These are phyloP conservation scores for Cossypha niveicapilla DNA, from an alignment of 2,797 vertebrate species.

Conservation along the genomic window DNA sequence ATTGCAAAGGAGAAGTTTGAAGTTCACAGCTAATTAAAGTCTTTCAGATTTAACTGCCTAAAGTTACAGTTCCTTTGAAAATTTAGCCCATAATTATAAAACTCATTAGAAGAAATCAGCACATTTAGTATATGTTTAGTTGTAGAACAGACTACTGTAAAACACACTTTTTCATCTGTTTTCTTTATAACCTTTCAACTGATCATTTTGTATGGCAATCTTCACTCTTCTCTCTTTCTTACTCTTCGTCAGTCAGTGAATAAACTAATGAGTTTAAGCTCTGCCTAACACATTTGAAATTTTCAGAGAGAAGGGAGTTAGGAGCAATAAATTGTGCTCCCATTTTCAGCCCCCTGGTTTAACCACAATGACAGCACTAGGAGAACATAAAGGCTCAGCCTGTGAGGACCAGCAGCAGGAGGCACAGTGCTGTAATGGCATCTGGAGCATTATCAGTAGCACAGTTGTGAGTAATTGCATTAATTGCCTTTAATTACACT, in stretches of 20 bases:
- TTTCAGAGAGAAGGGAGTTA: neutral
- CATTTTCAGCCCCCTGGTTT: neutral
- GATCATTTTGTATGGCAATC: neutral
- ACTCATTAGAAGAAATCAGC: neutral
- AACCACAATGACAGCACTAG: neutral
- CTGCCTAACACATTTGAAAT: neutral
- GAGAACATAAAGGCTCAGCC: neutral
- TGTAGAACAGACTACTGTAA: neutral
- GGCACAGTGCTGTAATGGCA: neutral
- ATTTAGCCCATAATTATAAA: constrained; percentile 18
- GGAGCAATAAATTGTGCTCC: neutral
- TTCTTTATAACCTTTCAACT: neutral
- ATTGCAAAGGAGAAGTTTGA: constrained; percentile 14
- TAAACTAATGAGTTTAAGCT: neutral
- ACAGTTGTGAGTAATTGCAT: constrained; percentile 53
- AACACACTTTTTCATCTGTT: neutral
- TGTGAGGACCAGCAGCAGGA: neutral
- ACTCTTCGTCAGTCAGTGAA: neutral
- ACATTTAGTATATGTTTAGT: neutral
- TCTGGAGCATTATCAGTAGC: constrained; percentile 32
- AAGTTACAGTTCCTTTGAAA: constrained; percentile 11
- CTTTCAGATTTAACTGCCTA: constrained; percentile 26
- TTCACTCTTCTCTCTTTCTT: neutral
- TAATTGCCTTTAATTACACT: constrained; percentile 65
- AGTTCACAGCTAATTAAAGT: neutral